Evolutionary conservation across 2,797 vertebrate genomes (phyloP), one percentile per base, ranked within the genome.

Genomic region (Rhynchonycteris naso): DNA sequence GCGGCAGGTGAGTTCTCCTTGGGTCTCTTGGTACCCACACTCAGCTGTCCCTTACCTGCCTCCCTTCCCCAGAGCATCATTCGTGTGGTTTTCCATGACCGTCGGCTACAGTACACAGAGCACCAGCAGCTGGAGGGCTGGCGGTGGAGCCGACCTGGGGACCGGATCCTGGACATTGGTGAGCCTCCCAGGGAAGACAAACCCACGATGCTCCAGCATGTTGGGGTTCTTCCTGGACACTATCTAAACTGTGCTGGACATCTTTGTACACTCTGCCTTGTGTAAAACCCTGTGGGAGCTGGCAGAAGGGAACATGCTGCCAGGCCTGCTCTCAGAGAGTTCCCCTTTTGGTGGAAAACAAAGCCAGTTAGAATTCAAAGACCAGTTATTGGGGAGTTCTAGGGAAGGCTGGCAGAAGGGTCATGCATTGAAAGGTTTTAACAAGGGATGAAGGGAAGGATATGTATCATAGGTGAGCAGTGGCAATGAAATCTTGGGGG

Each of bases 101-200:
- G 99, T 3, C 99, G 99, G 2, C 98, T 99, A 96, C 99, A 99
- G 97, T 99, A 99, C 85, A 99, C 98, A 1, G 99, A 99, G 96
- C 99, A 99, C 95, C 99, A 99, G 96, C 99, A 99, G 98, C 98
- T 99, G 7, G 99, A 99, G 96, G 99, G 99, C 75, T 99, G 99
- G 99, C 98, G 98, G 92, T 99, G 99, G 99, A 99, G 98, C 97
- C 97, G 99, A 28, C 99, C 99, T 0, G 99, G 99, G 84, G 99
- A 99, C 97, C 98, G 99, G 15, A 99, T 99, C 97, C 98, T 99
- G 83, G 99, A 99, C 93, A 98, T 99, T 78, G 99, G 99, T 99
- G 98, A 98, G 99, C 63, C 63, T 93, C 33, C 61, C 18, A 9
- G 11, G 52, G 13, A 6, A 16, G 61, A 47, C 22, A 24, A 61